phyloP scores from a whole-genome alignment of 2,888 invertebrate species.

The Dendrolimus pini region DNA sequence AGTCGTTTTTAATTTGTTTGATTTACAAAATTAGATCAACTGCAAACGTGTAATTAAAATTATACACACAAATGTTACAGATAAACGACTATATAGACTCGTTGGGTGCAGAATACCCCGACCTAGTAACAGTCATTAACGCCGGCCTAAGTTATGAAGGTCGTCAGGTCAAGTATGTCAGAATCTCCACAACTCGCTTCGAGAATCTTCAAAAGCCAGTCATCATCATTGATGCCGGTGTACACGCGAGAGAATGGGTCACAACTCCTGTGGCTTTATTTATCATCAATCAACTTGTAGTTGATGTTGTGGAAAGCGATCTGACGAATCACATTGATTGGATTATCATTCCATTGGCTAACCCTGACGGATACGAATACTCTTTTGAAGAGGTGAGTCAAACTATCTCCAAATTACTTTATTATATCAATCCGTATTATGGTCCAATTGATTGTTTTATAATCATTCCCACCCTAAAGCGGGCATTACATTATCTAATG shows the following conservation, averaged over 20 bases:
- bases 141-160: constrained; percentile 78
- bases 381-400: constrained; percentile 65
- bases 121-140: constrained; percentile 67
- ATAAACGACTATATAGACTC: constrained; percentile 67
- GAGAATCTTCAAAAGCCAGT: constrained; percentile 68
- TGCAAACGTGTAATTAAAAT: too few relatives aligned
- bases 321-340: constrained; percentile 79
- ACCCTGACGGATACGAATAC: constrained; percentile 87
- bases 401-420: neutral
- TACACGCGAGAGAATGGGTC: constrained; percentile 85
- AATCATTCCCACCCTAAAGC: too few relatives aligned
- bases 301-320: constrained; percentile 60
- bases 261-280: constrained; percentile 81
- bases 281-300: constrained; percentile 80
- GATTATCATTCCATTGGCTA: constrained; percentile 80
- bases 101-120: constrained; percentile 57
- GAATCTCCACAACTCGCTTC: constrained; percentile 72
- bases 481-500: too few relatives aligned
- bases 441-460: too few relatives aligned
- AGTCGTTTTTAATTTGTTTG: too few relatives aligned
- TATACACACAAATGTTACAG: constrained; percentile 31
- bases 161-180: constrained; percentile 76
- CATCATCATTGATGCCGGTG: constrained; percentile 78
- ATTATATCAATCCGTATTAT: too few relatives aligned
- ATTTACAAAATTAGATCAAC: too few relatives aligned